Evolutionary conservation across 1,140 invertebrate species (phyloP).

Genomic region (Eulimnadia texana): DNA sequence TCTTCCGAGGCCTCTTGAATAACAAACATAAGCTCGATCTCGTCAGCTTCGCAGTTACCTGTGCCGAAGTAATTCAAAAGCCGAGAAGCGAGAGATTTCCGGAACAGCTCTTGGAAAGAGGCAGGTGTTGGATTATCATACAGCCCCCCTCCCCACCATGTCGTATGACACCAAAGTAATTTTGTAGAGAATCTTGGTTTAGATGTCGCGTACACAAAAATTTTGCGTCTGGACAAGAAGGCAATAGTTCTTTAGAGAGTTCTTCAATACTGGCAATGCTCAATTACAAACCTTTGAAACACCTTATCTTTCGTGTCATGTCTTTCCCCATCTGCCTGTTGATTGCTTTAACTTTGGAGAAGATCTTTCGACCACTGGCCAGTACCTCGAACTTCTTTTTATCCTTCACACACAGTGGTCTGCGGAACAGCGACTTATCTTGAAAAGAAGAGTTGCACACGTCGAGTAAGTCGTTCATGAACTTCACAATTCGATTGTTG

Average conservation of each 20-base stretch:
- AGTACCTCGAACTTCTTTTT: not conserved
- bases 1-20: no score
- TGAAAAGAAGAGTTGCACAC: not conserved
- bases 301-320: not conserved
- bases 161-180: not conserved
- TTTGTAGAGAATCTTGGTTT: not conserved
- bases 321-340: not conserved
- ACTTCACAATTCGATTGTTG: not conserved
- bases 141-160: not conserved
- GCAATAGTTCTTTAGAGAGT: not conserved
- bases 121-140: not conserved
- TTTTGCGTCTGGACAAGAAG: not conserved
- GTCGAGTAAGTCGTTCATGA: not conserved
- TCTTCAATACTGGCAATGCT: not conserved
- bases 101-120: not conserved
- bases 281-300: not conserved
- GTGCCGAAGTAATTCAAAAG: not conserved
- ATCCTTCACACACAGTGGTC: not conserved
- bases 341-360: not conserved
- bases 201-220: not conserved
- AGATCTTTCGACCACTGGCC: not conserved
- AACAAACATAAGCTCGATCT: not conserved
- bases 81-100: not conserved
- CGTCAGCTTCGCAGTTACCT: not conserved
- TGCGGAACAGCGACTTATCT: not conserved